These are phyloP conservation scores for Diadema setosum DNA, from an alignment of 35 echinoderm and acorn worm species.

Conservation along the genomic window DNA sequence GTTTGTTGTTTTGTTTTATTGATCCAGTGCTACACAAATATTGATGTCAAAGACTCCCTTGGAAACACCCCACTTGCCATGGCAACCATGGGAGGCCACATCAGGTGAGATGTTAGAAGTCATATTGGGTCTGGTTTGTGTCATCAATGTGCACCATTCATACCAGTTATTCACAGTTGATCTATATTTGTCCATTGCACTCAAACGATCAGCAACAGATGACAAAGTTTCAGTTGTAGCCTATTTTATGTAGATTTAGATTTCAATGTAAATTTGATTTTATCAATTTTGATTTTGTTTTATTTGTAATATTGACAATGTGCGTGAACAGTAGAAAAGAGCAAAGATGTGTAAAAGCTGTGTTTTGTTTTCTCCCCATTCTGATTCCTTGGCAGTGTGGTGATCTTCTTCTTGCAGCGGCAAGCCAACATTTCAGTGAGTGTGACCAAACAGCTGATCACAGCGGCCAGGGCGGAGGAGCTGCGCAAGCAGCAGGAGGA, in stretches of 20 bases:
- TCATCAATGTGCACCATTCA: not conserved
- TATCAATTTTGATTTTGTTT: too few relatives aligned
- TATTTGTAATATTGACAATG: too few relatives aligned
- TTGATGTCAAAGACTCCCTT: slow-evolving; percentile 61
- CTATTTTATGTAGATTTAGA: too few relatives aligned
- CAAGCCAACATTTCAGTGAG: slow-evolving; percentile 68
- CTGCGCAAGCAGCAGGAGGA: slow-evolving; percentile 42
- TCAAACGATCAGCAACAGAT: not conserved
- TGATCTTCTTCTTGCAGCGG: slow-evolving; percentile 83
- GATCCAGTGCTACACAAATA: slow-evolving; percentile 46
- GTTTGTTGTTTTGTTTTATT: not conserved
- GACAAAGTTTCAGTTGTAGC: not conserved
- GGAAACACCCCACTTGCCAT: slow-evolving; percentile 83
- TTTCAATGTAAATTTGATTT: too few relatives aligned
- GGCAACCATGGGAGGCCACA: slow-evolving; percentile 73
- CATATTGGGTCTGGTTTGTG: not conserved
- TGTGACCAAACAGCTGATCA: not conserved
- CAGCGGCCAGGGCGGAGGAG: not conserved
- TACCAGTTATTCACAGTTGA: not conserved
- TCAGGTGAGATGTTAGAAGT: slow-evolving; percentile 57
- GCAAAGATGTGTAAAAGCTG: too few relatives aligned
- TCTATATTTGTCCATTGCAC: not conserved
- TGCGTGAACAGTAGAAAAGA: too few relatives aligned
- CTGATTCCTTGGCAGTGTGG: slow-evolving; percentile 52
- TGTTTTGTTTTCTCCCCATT: too few relatives aligned